Percentiles rank a stretch among this genome's conserved stretches.
Conservation (phyloP, 2,113 vertebrate genomes). For the Oriolus oriolus region DNA sequence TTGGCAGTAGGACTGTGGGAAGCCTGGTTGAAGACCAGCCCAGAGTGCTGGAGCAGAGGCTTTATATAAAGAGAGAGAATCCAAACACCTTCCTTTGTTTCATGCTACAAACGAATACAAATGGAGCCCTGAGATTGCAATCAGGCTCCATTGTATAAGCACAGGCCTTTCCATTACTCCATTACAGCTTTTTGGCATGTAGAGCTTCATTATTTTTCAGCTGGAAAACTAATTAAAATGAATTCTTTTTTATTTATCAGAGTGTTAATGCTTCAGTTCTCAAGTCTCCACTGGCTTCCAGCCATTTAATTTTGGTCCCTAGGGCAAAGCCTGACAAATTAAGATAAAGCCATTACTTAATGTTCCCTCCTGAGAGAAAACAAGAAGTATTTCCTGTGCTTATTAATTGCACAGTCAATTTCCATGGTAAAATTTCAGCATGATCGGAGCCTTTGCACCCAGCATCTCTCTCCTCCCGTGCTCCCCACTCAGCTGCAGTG, state of each 20-base stretch:
- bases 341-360: slow-evolving; percentile 87
- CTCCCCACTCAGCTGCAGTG: neutral
- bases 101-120: slow-evolving; percentile 54
- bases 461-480: neutral
- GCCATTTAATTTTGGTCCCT: slow-evolving; percentile 71
- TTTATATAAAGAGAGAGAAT: slow-evolving; percentile 77
- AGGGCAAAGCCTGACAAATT: slow-evolving; percentile 79
- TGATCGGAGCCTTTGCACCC: slow-evolving; percentile 20
- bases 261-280: slow-evolving; percentile 70
- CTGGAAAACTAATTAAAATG: slow-evolving; percentile 80
- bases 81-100: slow-evolving; percentile 80
- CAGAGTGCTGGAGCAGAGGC: slow-evolving; percentile 69
- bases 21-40: slow-evolving; percentile 78
- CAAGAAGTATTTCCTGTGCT: slow-evolving; percentile 83
- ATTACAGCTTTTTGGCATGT: slow-evolving; percentile 68
- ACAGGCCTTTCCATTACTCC: slow-evolving; percentile 69
- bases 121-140: slow-evolving; percentile 70
- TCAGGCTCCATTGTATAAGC: slow-evolving; percentile 74
- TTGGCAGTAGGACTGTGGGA: slow-evolving; percentile 90
- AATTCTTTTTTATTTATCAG: slow-evolving; percentile 75
- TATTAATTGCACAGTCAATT: slow-evolving; percentile 77
- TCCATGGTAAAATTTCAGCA: slow-evolving; percentile 53
- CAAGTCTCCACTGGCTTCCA: slow-evolving; percentile 59
- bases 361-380: slow-evolving; percentile 81
- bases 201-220: slow-evolving; percentile 72